phyloP scores from a whole-genome alignment of 2,888 invertebrate species.

The Drosophila neotestacea region DNA sequence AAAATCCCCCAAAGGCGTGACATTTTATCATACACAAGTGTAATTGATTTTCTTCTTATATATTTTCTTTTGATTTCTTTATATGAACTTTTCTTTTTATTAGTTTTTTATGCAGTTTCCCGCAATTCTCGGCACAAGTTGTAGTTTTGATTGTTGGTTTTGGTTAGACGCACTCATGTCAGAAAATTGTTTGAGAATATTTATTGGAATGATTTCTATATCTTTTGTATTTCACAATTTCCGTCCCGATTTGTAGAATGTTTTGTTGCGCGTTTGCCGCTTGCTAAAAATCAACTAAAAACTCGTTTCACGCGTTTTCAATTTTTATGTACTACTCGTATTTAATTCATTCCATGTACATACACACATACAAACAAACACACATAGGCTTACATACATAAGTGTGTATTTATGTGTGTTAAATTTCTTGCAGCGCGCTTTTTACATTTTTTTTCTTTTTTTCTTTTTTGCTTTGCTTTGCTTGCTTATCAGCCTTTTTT shows the following conservation, averaged over 20 bases:
- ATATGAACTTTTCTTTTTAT: neutral
- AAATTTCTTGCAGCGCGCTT: slow-evolving; percentile 71
- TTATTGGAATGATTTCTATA: neutral
- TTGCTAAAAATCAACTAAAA: slow-evolving; percentile 75
- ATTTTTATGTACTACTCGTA: slow-evolving; percentile 65
- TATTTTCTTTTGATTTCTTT: neutral
- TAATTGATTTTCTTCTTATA: slow-evolving; percentile 7
- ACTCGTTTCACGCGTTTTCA: slow-evolving; percentile 74
- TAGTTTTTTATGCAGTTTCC: slow-evolving; percentile 17
- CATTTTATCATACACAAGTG: slow-evolving; percentile 23
- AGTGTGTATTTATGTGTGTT: slow-evolving; percentile 29
- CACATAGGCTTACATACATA: slow-evolving; percentile 19
- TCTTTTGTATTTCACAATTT: slow-evolving; percentile 40
- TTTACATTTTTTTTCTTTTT: slow-evolving; percentile 57
- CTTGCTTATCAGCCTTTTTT: slow-evolving; percentile 70
- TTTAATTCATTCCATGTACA: slow-evolving; percentile 52
- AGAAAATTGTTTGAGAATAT: slow-evolving; percentile 22
- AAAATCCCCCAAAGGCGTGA: slow-evolving; percentile 47
- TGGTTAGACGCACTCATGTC: slow-evolving; percentile 59
- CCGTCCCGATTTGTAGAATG: slow-evolving; percentile 28
- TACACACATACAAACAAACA: slow-evolving; percentile 8
- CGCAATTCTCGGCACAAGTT: slow-evolving; percentile 14
- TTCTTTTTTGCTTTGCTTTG: slow-evolving; percentile 38
- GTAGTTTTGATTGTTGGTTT: slow-evolving; percentile 39
- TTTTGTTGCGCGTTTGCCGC: slow-evolving; percentile 65